These are phyloP conservation scores for Hyposoter dolosus DNA, from an alignment of 2,888 invertebrate species.

Conservation along the genomic window DNA sequence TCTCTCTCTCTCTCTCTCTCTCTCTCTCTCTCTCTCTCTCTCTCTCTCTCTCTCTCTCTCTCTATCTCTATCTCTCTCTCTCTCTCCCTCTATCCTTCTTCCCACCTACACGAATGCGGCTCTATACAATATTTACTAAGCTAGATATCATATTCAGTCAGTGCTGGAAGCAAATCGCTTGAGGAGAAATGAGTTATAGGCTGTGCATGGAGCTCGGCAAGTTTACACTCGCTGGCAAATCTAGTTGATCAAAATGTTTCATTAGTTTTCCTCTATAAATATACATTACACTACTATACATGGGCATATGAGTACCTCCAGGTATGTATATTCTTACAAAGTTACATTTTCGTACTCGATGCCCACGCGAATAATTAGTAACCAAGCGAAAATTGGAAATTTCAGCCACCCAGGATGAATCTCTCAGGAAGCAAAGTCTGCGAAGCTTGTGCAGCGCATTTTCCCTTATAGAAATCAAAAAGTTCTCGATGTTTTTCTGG, in stretches of 20 bases:
- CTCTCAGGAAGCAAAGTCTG: slow-evolving; percentile 16
- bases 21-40: slow-evolving; percentile 9
- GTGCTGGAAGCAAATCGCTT: slow-evolving; percentile 61
- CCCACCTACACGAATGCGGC: slow-evolving; percentile 32
- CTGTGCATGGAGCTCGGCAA: slow-evolving; percentile 57
- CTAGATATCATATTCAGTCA: slow-evolving; percentile 48
- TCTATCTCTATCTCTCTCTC: slow-evolving; percentile 14
- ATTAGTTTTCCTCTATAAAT: slow-evolving; percentile 26
- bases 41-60: slow-evolving; percentile 20
- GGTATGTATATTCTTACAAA: slow-evolving; percentile 11
- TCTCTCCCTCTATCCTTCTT: slow-evolving; percentile 25
- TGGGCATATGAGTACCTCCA: background rate
- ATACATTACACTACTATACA: background rate
- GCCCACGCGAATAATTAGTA: slow-evolving; percentile 55
- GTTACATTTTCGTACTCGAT: slow-evolving; percentile 22
- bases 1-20: slow-evolving; percentile 21
- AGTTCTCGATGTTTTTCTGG: slow-evolving; percentile 15
- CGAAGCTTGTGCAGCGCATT: slow-evolving; percentile 6
- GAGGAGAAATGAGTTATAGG: slow-evolving; percentile 47
- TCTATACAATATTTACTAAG: slow-evolving; percentile 51
- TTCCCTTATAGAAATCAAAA: slow-evolving; percentile 5
- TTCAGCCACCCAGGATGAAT: slow-evolving; percentile 34
- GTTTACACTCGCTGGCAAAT: slow-evolving; percentile 41
- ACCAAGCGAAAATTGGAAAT: slow-evolving; percentile 59
- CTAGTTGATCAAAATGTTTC: slow-evolving; percentile 59